Evolutionary conservation across 2,797 vertebrate genomes (phyloP), one percentile per base, ranked within the genome.

Genomic region (Smutsia temminckii): DNA sequence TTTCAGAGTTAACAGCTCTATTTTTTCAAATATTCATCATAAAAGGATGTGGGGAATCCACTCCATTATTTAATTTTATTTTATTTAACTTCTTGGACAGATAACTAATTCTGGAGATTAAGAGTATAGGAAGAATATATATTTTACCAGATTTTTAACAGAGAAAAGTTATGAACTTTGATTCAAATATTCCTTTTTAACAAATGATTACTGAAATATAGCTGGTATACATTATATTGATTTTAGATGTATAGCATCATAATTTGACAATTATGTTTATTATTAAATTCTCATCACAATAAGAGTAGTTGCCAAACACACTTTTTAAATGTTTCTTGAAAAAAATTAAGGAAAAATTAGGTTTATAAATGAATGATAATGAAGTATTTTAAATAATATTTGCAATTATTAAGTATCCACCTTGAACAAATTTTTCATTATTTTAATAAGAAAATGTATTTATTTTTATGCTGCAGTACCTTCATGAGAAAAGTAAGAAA

Each of bases 21-120:
- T 84, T 96, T 97, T 85, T 51, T 81, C 72, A 80, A 4, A 93
- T 88, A 90, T 63, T 95, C 55, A 85, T 68, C 80, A 86, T 89
- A 80, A 95, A 93, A 93, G 8, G 14, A 61, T 84, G 57, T 86
- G 59, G 13, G 29, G 16, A 77, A 69, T 86, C 29, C 27, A 69
- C 2, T 6, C 29, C 18, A 53, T 75, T 87, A 78, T 68, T 18
- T 64, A 10, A 46, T 46, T 93, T 78, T n/a, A 81, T 78, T 90
- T 68, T 93, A 75, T 80, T 77, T 87, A 69, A 77, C n/a, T 86
- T 94, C 29, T 80, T 77, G 10, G 6, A 40, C 37, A 2, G 69
- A 20, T 85, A 72, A 46, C 16, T 86, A 75, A 64, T 55, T 64
- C n/a, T 80, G 12, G 18, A 77, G 34, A 21, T 57, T 84, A 4